These are phyloP conservation scores for Micromesistius poutassou DNA, from an alignment of 2,797 vertebrate genomes.

Conservation along the genomic window DNA sequence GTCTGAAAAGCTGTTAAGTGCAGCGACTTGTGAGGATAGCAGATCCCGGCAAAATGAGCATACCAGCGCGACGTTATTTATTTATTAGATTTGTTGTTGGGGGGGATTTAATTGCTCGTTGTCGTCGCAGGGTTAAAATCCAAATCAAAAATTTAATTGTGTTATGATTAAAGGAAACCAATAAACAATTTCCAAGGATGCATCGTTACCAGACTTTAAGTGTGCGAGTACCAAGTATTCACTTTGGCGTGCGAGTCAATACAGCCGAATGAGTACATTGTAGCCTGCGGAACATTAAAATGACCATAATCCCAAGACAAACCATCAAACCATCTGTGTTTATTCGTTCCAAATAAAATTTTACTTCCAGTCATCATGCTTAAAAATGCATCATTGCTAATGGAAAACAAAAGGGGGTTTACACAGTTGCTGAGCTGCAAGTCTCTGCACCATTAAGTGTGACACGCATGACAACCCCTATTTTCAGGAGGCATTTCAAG, in stretches of 20 bases:
- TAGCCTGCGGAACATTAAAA: background rate
- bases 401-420: slow-evolving; percentile 2
- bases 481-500: background rate
- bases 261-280: too few relatives aligned
- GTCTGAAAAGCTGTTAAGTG: slow-evolving; percentile 43
- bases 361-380: background rate
- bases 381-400: background rate
- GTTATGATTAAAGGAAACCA: too few relatives aligned
- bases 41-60: background rate
- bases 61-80: background rate
- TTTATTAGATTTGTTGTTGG: background rate
- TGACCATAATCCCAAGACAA: background rate
- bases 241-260: background rate
- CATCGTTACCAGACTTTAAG: background rate
- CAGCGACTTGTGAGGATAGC: slow-evolving; percentile 20
- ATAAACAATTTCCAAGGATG: background rate
- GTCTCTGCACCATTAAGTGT: background rate
- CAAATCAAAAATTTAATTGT: too few relatives aligned
- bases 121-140: background rate
- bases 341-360: background rate
- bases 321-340: background rate
- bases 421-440: background rate
- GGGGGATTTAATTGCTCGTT: background rate
- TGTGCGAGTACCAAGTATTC: background rate
- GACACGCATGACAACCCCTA: background rate